A percentile compares a stretch with the other conserved stretches of the same genome.
phyloP scores from a whole-genome alignment of 2,113 vertebrate species.

The Oenanthe melanoleuca region DNA sequence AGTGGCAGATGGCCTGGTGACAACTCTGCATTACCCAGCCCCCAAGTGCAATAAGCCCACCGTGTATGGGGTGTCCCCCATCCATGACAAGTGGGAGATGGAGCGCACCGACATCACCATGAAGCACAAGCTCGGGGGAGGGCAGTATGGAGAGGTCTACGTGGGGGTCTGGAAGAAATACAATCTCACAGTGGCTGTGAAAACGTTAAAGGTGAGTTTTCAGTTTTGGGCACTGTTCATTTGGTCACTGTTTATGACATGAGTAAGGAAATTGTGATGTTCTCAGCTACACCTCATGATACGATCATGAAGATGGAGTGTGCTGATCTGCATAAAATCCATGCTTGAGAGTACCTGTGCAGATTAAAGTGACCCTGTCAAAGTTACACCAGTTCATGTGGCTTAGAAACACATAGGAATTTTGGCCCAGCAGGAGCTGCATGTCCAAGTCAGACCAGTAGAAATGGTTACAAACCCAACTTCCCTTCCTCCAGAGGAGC shows the following conservation, averaged over 20 bases:
- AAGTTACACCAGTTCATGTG: background rate
- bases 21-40: constrained; percentile 96
- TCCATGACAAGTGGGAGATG: constrained; percentile 99
- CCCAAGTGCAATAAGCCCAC: constrained; percentile 99
- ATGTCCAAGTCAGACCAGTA: background rate
- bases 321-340: background rate
- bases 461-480: background rate
- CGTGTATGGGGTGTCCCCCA: constrained; percentile 98
- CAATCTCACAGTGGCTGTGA: constrained; percentile 96
- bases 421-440: background rate
- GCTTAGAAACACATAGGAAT: background rate
- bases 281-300: background rate
- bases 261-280: background rate
- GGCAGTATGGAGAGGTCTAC: constrained; percentile 98
- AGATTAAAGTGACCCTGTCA: background rate
- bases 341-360: background rate
- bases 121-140: constrained; percentile 99
- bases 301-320: background rate
- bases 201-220: constrained; percentile 90
- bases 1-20: constrained; percentile 96
- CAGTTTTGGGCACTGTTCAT: background rate
- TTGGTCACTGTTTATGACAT: background rate
- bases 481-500: background rate
- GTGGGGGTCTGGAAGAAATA: constrained; percentile 99
- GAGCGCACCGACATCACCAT: constrained; percentile 99